A percentile compares a stretch with the other conserved stretches of the same genome.
Evolutionary conservation across 2,888 invertebrate genomes (phyloP).

Genomic region (Rhagonycha lutea): DNA sequence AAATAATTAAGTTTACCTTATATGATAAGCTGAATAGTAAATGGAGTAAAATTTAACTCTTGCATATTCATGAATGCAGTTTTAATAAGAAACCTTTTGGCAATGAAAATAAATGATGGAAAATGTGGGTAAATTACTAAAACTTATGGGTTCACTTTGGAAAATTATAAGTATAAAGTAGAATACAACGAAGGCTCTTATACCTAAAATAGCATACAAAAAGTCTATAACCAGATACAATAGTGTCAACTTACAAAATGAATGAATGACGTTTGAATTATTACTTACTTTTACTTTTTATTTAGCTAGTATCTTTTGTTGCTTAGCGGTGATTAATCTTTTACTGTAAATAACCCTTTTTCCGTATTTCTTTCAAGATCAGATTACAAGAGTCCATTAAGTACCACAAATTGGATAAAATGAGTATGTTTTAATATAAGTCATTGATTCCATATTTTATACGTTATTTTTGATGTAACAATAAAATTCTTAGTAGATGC

Average conservation of each 20-base stretch:
- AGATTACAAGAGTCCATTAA: conserved; percentile 4
- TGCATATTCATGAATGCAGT: neutral
- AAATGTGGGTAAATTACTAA: neutral
- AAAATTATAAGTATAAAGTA: neutral
- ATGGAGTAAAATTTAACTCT: neutral
- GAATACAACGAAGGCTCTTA: neutral
- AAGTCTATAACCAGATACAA: neutral
- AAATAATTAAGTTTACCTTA: neutral
- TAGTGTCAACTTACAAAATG: neutral
- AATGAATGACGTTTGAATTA: neutral
- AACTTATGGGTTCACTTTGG: neutral
- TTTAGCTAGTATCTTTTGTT: neutral
- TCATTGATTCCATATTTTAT: neutral
- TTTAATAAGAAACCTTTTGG: neutral
- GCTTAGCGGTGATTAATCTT: conserved; percentile 2
- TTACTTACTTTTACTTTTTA: neutral
- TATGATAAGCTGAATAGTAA: neutral
- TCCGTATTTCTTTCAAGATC: conserved; percentile 5
- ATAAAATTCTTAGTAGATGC: neutral
- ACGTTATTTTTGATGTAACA: neutral
- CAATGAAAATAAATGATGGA: neutral
- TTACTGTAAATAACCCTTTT: conserved; percentile 4
- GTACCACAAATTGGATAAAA: neutral
- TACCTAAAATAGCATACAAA: neutral
- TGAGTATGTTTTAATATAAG: neutral